Base-by-base conservation (phyloP, 2,888 invertebrate genomes). In the Arrhopalites spinosus region DNA sequence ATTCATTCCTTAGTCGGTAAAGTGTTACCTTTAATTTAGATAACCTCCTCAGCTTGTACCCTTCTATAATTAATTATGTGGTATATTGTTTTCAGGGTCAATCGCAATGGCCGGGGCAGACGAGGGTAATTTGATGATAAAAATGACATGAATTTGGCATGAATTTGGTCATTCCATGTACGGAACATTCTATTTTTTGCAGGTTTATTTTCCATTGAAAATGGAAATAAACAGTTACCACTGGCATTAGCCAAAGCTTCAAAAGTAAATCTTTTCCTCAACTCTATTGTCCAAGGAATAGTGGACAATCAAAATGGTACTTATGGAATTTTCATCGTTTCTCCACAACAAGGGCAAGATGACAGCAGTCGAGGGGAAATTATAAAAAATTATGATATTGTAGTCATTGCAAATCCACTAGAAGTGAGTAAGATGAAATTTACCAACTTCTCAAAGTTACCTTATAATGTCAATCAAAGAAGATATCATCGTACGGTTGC, bases 341-440 rank as follows among this genome's bases (percentile, higher is more conserved):
- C 43, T 1, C n/a, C 30, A 2, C 1, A 17, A 15, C 25, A 70
- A 20, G 3, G 2, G 7, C 15, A 53, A n/a, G 23, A 25, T 59
- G 20, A 43, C 1, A 2, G 61, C 13, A 53, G 23, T 20, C 11
- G 61, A 29, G 67, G 61, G n/a, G 72, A 61, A 25, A 64, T 45
- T 11, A 23, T 53, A 17, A 72, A 59, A 64, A 75, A 77, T 7
- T 90, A 89, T 81, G 89, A 90, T 81, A 85, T 88, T 75, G 88
- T 90, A 1, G 86, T 90, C 61, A 79, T 90, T 23, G 90, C 90
- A 20, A 84, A 87, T 36, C 90, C 90, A 0, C 84, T 89, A 50
- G 87, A 87, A 8, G 86, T 85, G 53, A 83, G 81, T 67, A 83
- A 84, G 15, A 87, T 90, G 25, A 80, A 84, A 67, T 89, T 90